Percentiles rank a stretch among this genome's conserved stretches.
These are phyloP conservation scores for Anthoscopus minutus DNA, from an alignment of 2,113 vertebrate genomes.

Conservation along the genomic window DNA sequence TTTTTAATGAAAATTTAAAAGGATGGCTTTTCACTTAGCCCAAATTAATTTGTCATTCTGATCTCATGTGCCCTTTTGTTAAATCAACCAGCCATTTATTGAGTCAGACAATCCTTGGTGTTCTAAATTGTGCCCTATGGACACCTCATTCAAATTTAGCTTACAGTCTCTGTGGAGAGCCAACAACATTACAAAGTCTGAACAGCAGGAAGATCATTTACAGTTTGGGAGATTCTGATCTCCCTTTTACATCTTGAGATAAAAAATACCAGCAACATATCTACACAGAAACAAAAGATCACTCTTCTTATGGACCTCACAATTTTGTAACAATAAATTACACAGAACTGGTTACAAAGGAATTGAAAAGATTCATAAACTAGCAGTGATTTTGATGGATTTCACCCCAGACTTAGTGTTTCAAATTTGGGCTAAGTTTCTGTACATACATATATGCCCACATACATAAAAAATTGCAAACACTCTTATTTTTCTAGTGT, in stretches of 20 bases:
- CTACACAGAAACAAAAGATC: neutral
- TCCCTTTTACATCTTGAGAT: neutral
- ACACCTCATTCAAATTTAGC: neutral
- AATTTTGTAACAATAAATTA: neutral
- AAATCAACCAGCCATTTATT: neutral
- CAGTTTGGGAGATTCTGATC: neutral
- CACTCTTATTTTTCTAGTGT: neutral
- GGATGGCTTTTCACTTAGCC: neutral
- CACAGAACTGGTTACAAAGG: neutral
- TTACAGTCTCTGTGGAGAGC: neutral
- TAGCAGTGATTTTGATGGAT: neutral
- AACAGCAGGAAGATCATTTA: neutral
- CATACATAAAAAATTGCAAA: neutral
- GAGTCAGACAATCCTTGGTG: neutral
- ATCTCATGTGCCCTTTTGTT: neutral
- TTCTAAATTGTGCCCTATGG: neutral
- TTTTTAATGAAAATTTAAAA: neutral
- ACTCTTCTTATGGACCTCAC: neutral
- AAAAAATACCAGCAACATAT: neutral
- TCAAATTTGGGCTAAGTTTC: neutral
- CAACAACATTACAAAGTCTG: neutral
- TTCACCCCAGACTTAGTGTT: neutral
- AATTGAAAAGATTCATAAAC: neutral
- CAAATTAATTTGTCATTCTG: neutral
- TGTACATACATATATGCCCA: neutral